A percentile compares a stretch with the other conserved stretches of the same genome.
phyloP scores from a whole-genome alignment of 2,113 vertebrate genomes.

The Myotis davidii region DNA sequence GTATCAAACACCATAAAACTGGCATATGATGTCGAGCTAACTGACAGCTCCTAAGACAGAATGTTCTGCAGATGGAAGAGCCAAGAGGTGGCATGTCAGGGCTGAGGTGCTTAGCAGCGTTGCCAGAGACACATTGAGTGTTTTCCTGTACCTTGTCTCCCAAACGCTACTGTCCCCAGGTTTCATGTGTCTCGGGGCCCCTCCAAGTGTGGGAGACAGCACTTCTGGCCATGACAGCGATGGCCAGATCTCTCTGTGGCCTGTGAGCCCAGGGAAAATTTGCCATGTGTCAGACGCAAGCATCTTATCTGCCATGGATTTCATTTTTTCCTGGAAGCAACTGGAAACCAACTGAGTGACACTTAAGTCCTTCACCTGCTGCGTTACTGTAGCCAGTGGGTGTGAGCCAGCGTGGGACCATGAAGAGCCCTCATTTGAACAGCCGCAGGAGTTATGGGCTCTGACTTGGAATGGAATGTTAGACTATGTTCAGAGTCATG shows the following conservation, averaged over 20 bases:
- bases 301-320: conserved; percentile 44
- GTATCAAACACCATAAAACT: conserved; percentile 44
- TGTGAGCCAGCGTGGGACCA: conserved; percentile 64
- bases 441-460: conserved; percentile 6
- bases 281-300: conserved; percentile 45
- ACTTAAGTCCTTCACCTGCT: conserved; percentile 81
- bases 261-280: neutral
- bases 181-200: neutral
- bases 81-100: conserved; percentile 21
- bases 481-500: conserved; percentile 65
- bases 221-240: neutral
- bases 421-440: conserved; percentile 41
- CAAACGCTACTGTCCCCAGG: neutral
- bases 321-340: conserved; percentile 78
- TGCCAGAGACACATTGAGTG: neutral
- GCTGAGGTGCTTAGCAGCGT: conserved; percentile 31
- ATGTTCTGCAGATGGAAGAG: conserved; percentile 63
- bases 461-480: conserved; percentile 40
- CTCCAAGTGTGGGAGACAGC: neutral
- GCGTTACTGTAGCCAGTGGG: conserved; percentile 42
- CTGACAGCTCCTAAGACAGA: conserved; percentile 62
- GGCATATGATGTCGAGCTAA: neutral
- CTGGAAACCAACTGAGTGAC: conserved; percentile 74
- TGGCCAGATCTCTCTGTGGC: neutral
- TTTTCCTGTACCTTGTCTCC: neutral